Evolutionary conservation across 2,797 vertebrate genomes (phyloP), one percentile per base, ranked within the genome.

Genomic region (Aythya fuligula): DNA sequence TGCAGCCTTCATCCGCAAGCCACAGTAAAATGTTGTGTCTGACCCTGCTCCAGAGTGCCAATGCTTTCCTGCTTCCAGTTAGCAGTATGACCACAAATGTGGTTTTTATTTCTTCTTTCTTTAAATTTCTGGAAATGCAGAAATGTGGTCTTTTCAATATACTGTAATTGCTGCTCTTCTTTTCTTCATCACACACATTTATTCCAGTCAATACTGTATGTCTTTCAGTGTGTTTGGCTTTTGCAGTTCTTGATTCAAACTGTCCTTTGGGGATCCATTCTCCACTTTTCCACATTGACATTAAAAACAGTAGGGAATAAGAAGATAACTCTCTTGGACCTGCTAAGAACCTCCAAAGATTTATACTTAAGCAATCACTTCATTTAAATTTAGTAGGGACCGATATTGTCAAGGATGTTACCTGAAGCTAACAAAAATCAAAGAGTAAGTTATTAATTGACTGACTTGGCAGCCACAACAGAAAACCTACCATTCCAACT

Each of bases 21-120:
- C 94, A 95, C 94, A 90, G 43, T 78, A 93, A 97, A 92, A 94
- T 74, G 85, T 45, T 96, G 65, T 71, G 90, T 94, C 79, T 94
- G 89, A 97, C 70, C 67, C 84, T 17, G 74, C 51, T 95, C 80
- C 78, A 96, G 96, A 90, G 54, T 21, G 89, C 91, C 77, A 78
- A 61, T 22, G 7, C 51, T 94, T 85, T 93, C 88, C 93, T 95
- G 72, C 93, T 97, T 97, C 86, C 75, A 96, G 69, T 94, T 95
- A 97, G 93, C 85, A 74, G 74, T 27, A 53, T 71, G 95, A 92
- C 89, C 76, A 86, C 82, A 87, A 45, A 85, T 17, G 51, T 80
- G 92, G 69, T 9, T 89, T 89, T 87, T 70, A 85, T 93, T 94
- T 94, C 89, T 93, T 54, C 75, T 47, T 81, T 30, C 65, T 85